These are phyloP conservation scores for Nesogale talazaci DNA, from an alignment of 2,113 vertebrate genomes.

Conservation along the genomic window DNA sequence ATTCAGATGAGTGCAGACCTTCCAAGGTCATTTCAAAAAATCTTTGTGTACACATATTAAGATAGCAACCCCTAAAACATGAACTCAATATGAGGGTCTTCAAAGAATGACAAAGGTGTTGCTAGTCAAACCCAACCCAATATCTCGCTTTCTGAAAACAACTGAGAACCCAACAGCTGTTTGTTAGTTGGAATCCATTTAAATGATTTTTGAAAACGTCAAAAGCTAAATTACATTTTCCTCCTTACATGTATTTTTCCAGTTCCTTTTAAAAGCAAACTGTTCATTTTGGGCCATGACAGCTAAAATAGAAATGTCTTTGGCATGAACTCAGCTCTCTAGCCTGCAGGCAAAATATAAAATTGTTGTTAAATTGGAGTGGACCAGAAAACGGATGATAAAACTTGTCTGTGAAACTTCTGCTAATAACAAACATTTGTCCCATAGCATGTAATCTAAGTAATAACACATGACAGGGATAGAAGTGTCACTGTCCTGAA, in stretches of 20 bases:
- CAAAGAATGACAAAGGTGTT: conserved; percentile 21
- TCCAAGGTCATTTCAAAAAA: neutral
- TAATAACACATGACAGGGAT: conserved; percentile 62
- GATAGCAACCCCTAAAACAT: neutral
- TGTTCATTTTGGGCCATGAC: conserved; percentile 57
- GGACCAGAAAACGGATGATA: conserved; percentile 74
- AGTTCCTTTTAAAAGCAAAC: conserved; percentile 79
- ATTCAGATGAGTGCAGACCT: neutral
- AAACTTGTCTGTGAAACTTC: conserved; percentile 70
- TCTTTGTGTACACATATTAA: neutral
- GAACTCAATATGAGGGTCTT: neutral
- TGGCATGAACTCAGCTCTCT: conserved; percentile 70
- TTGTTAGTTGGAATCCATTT: conserved; percentile 61
- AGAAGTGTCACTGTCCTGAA: neutral
- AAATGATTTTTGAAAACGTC: conserved; percentile 55
- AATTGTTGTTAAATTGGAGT: conserved; percentile 79
- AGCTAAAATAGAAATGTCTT: conserved; percentile 77
- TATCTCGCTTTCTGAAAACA: conserved; percentile 4
- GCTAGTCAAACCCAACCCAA: conserved; percentile 33
- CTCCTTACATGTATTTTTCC: conserved; percentile 68
- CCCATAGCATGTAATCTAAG: conserved; percentile 38
- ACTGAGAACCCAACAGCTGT: conserved; percentile 31
- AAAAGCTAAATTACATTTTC: conserved; percentile 71
- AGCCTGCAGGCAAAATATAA: conserved; percentile 76
- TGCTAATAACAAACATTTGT: conserved; percentile 75